Percentiles rank a stretch among this genome's conserved stretches.
Conservation (phyloP, 2,113 vertebrate genomes). For the Rhombomys opimus region DNA sequence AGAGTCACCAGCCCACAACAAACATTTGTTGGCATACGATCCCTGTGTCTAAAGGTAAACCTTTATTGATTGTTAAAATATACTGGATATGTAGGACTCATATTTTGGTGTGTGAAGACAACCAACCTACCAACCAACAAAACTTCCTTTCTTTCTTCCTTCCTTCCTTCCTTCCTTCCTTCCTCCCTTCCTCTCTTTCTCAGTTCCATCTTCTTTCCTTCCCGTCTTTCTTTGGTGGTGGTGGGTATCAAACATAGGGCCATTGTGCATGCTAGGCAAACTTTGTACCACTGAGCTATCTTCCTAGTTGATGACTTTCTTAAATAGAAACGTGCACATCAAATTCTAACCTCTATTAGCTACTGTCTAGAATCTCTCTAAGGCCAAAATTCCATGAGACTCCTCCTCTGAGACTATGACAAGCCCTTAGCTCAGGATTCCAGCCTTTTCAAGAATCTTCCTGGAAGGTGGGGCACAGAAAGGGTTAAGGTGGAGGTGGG, state of each 20-base stretch:
- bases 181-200: neutral
- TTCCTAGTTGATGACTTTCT: neutral
- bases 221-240: neutral
- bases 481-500: neutral
- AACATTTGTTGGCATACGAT: neutral
- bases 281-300: neutral
- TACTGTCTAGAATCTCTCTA: neutral
- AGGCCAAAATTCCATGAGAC: neutral
- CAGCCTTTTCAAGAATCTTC: neutral
- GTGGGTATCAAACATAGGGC: neutral
- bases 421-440: neutral
- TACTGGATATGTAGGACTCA: neutral
- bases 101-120: neutral
- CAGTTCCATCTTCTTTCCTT: neutral
- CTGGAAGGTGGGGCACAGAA: neutral
- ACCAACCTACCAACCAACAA: neutral
- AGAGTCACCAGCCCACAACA: neutral
- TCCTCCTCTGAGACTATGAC: neutral
- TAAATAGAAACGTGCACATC: neutral
- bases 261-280: too few relatives aligned
- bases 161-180: neutral
- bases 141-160: neutral
- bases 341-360: neutral
- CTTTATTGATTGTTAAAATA: neutral
- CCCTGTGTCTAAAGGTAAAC: neutral